These are phyloP conservation scores for Antechinus flavipes DNA, from an alignment of 2,113 vertebrate genomes.

Conservation along the genomic window DNA sequence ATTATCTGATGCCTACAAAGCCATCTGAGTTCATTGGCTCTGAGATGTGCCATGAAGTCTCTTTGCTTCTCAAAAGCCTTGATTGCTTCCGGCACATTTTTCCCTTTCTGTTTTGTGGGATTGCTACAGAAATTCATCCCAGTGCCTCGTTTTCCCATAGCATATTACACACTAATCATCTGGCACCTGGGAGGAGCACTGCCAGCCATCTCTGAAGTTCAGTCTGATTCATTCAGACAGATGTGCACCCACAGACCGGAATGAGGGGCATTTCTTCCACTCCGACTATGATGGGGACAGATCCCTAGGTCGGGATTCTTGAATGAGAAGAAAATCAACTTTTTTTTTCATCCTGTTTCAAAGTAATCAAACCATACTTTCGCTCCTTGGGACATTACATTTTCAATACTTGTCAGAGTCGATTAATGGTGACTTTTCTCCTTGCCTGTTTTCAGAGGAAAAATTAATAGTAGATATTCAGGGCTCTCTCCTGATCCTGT, in stretches of 20 bases:
- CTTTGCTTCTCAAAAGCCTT: constrained; percentile 43
- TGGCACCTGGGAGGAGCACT: constrained; percentile 26
- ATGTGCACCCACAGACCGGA: neutral
- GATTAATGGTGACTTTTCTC: constrained; percentile 29
- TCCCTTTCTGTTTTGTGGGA: constrained; percentile 11
- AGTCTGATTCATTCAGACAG: neutral
- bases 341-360: constrained; percentile 22
- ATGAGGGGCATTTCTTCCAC: neutral
- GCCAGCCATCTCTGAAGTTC: neutral
- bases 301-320: neutral
- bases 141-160: constrained; percentile 20
- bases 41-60: neutral
- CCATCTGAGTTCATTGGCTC: constrained; percentile 20
- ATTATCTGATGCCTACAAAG: constrained; percentile 58
- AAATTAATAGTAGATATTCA: constrained; percentile 57
- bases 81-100: constrained; percentile 40
- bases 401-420: constrained; percentile 58
- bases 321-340: neutral
- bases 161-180: constrained; percentile 20
- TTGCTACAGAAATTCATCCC: neutral
- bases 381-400: constrained; percentile 5
- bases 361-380: constrained; percentile 28
- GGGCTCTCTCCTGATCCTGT: constrained; percentile 28
- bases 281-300: neutral
- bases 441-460: constrained; percentile 53